Base-by-base conservation (phyloP, 2,797 vertebrate species). In the Rhinophrynus dorsalis region DNA sequence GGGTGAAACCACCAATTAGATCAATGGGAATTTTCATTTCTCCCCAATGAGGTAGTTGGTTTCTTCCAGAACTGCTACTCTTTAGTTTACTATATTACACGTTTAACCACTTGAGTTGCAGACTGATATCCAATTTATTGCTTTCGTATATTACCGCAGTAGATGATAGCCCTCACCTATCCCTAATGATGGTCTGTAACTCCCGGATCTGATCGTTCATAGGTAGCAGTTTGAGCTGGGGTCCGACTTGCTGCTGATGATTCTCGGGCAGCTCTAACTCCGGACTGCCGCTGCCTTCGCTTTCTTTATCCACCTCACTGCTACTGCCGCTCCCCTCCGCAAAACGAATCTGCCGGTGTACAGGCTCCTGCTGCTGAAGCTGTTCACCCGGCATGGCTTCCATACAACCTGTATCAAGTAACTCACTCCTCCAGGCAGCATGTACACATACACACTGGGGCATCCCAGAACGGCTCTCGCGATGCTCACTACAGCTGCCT, bases 171-270 rank as follows among this genome's bases (percentile, higher is more conserved):
- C 13, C 93, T 94, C 82, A 95, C 94, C 92, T 95, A 89, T 97
- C 94, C 79, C 94, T 89, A 83, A 97, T 96, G 86, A 96, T 95
- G 15, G 94, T 96, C 87, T 97, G 94, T 60, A 96, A 85, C 76
- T 97, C 95, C 29, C 94, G 90, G 79, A 97, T 94, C 89, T 96
- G 94, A 79, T 96, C 94, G 69, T 95, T 97, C 81, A 96, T 90
- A 29, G 93, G 93, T 13, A 96, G 90, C 74, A 96, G 86, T 67
- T 95, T 96, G 35, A 96, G 89, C 82, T 92, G 93, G 5, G 91
- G 79, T 73, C 90, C 92, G 26, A 91, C 81, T 65, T 80, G 71
- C 75, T 57, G 29, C 12, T 56, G 32, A 23, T 76, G 76, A 38
- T 69, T 68, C 52, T 44, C 75, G 6, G 26, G 69, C n/a, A 21